These are phyloP conservation scores for Odobenus rosmarus DNA, from an alignment of 2,113 vertebrate species.

Conservation along the genomic window DNA sequence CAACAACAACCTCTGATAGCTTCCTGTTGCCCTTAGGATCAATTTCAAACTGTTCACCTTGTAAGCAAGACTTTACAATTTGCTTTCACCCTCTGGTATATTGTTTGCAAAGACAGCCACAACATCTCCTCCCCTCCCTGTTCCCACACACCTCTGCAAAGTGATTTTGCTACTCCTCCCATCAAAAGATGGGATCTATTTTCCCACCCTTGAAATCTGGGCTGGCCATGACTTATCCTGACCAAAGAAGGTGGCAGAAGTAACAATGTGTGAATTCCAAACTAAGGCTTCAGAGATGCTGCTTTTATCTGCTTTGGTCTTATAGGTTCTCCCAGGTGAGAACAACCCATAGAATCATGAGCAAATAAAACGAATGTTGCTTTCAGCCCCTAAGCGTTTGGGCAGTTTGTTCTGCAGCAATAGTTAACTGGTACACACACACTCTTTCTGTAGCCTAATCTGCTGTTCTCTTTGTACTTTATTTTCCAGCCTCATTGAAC, in stretches of 20 bases:
- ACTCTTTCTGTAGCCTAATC: neutral
- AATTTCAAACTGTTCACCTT: neutral
- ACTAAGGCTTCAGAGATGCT: neutral
- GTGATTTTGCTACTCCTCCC: neutral
- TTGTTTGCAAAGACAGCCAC: neutral
- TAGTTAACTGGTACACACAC: neutral
- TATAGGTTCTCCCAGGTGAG: neutral
- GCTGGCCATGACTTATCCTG: neutral
- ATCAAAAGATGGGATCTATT: neutral
- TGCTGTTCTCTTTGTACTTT: neutral
- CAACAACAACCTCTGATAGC: neutral
- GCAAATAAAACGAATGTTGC: neutral
- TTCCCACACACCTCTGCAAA: neutral
- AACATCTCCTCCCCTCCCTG: neutral
- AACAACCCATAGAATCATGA: neutral
- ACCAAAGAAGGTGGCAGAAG: neutral
- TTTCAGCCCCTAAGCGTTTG: neutral
- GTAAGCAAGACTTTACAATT: neutral
- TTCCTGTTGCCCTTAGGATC: neutral
- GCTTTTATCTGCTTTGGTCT: neutral
- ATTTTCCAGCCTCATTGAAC: neutral
- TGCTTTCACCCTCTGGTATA: neutral
- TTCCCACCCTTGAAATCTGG: neutral
- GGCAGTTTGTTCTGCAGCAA: neutral
- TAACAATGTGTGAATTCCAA: neutral